These are phyloP conservation scores for Hippoglossus hippoglossus DNA, from an alignment of 2,797 vertebrate genomes.

Conservation along the genomic window DNA sequence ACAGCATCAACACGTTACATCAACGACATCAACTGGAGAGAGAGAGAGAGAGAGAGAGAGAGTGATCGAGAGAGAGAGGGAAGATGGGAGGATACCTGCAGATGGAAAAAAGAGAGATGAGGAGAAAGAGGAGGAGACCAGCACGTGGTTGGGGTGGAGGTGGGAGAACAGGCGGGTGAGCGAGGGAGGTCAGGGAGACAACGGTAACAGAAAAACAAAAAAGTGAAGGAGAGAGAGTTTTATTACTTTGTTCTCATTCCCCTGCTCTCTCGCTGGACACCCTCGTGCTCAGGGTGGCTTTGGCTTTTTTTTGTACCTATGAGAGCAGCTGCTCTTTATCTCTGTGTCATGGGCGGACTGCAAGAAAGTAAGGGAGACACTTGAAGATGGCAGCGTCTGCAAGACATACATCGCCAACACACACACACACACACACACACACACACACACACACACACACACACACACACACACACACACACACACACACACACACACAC, in stretches of 20 bases:
- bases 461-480: slow-evolving; percentile 15
- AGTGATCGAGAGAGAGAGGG: slow-evolving; percentile 58
- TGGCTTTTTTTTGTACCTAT: slow-evolving; percentile 62
- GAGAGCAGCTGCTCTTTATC: slow-evolving; percentile 71
- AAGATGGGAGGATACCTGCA: slow-evolving; percentile 57
- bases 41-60: slow-evolving; percentile 56
- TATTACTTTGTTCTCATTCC: slow-evolving; percentile 76
- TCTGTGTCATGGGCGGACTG: slow-evolving; percentile 77
- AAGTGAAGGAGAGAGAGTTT: slow-evolving; percentile 61
- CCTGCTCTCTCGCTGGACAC: slow-evolving; percentile 74
- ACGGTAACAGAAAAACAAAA: slow-evolving; percentile 53
- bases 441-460: too few species aligned
- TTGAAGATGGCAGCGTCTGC: slow-evolving; percentile 58
- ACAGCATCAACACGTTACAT: slow-evolving; percentile 78
- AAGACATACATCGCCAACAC: slow-evolving; percentile 29
- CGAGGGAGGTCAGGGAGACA: slow-evolving; percentile 67
- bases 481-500: background rate
- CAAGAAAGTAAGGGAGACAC: slow-evolving; percentile 76
- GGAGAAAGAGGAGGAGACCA: slow-evolving; percentile 37
- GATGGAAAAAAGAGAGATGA: slow-evolving; percentile 58
- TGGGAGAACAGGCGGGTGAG: slow-evolving; percentile 55
- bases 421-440: slow-evolving; percentile 7
- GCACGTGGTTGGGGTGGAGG: slow-evolving; percentile 65
- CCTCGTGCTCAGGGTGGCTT: slow-evolving; percentile 64
- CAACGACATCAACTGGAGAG: slow-evolving; percentile 69